Evolutionary conservation across 2,888 invertebrate species (phyloP).

Genomic region (Fragum fragum): DNA sequence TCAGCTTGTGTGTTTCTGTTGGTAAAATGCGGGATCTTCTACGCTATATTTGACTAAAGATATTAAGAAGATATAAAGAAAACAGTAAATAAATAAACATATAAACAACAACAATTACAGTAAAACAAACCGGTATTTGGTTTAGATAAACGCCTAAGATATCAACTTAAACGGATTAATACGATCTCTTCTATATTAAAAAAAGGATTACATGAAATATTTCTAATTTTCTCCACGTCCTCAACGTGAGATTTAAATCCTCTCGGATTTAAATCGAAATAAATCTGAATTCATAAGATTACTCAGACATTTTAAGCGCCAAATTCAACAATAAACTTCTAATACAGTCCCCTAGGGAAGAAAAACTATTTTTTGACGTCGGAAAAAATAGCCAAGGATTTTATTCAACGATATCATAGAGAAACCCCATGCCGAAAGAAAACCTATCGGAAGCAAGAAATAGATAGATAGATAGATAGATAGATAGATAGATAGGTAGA

Average conservation of each 20-base stretch:
- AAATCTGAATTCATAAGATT: slow-evolving; percentile 14
- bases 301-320: slow-evolving; percentile 2
- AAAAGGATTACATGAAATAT: not conserved
- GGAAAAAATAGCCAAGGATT: not conserved
- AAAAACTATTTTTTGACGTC: not conserved
- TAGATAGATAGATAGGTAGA: no score
- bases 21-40: no score
- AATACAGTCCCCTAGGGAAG: slow-evolving; percentile 5
- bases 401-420: not conserved
- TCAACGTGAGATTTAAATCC: not conserved
- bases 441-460: no score
- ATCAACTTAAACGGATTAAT: not conserved
- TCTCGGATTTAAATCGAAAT: not conserved
- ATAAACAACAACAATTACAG: no score
- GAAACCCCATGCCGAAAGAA: no score
- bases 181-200: not conserved
- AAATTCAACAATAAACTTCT: slow-evolving; percentile 1
- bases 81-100: no score
- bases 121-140: no score
- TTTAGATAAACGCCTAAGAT: no score
- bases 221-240: not conserved
- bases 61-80: no score
- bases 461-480: no score
- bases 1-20: no score
- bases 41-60: no score